Percentiles rank a stretch among this genome's conserved stretches.
Evolutionary conservation across 2,797 vertebrate genomes (phyloP).

Genomic region (Lacerta agilis): DNA sequence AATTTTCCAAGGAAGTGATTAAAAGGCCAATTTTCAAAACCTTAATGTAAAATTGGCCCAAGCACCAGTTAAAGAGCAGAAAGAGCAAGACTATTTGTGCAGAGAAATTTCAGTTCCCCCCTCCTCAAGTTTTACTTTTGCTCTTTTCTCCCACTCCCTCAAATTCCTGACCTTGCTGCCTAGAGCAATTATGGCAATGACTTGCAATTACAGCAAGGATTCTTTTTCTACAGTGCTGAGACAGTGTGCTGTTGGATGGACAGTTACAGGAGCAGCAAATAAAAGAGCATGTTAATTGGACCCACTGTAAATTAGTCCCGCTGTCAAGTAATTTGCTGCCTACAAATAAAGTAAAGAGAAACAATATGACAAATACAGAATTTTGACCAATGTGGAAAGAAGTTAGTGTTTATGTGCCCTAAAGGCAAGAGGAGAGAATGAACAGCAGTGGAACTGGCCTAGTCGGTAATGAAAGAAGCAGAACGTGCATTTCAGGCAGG

Average conservation of each 20-base stretch:
- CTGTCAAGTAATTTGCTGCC: too few species aligned
- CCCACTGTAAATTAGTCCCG: too few species aligned
- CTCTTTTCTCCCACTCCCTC: neutral
- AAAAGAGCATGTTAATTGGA: rapidly evolving
- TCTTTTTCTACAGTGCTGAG: neutral
- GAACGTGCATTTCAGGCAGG: rapidly evolving
- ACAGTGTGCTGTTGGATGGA: neutral
- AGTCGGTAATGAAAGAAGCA: neutral
- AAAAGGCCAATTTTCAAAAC: neutral
- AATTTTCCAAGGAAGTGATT: neutral
- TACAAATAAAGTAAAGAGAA: neutral
- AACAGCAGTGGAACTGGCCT: neutral
- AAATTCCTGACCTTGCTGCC: neutral
- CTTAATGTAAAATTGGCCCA: neutral
- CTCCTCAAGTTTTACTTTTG: neutral
- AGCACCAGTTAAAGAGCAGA: neutral
- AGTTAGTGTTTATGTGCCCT: neutral
- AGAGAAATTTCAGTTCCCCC: neutral
- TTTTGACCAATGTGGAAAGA: neutral
- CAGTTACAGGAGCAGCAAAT: too few species aligned
- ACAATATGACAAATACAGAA: neutral
- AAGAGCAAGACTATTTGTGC: too few species aligned
- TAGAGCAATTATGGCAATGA: neutral
- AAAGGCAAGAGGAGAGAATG: neutral
- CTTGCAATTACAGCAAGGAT: neutral